Evolutionary conservation across 2,113 vertebrate genomes (phyloP), one percentile per base, ranked within the genome.

Genomic region (Patagioenas fasciata): DNA sequence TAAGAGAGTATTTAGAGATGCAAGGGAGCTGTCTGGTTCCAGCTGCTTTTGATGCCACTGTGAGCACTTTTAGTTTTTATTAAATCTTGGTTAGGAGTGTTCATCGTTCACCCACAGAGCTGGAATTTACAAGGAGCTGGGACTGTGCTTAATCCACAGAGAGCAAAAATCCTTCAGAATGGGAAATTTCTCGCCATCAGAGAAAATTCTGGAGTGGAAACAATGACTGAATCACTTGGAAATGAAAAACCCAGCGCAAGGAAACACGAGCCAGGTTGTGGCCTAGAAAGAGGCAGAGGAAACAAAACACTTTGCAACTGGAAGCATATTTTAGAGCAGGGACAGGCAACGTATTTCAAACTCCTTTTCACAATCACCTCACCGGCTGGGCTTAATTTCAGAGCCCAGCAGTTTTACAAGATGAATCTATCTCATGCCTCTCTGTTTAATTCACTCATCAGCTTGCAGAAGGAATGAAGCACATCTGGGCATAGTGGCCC

Each of bases 141-240:
- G 58, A 44, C 36, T 32, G 40, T 3, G 1, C 60, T 93, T 95
- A 9, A 60, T 71, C 42, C 2, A 1, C 64, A 80, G 75, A 80
- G 64, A 78, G 34, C 11, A 83, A 77, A 89, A 95, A 60, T 16
- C 12, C 54, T 53, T 85, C 72, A 51, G 75, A 89, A 82, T 74
- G 24, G 29, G 51, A 78, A 97, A 86, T 18, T 70, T 85, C 25
- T 56, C 23, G 31, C 42, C 75, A 61, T 44, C 64, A 84, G 56
- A 85, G 75, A 85, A 85, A 61, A 28, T 95, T 71, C 47, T 95
- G 67, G 79, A 71, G 32, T 90, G 88, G 92, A 95, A 90, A 90
- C 24, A 91, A 65, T 60, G 56, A 93, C 19, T 11, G 8, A 80
- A 91, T 78, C 24, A 6, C 34, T 77, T 85, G 82, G 82, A 95